A percentile compares a stretch with the other conserved stretches of the same genome.
These are phyloP conservation scores for Boulengeromyrus knoepffleri DNA, from an alignment of 2,113 vertebrate genomes.

Conservation along the genomic window DNA sequence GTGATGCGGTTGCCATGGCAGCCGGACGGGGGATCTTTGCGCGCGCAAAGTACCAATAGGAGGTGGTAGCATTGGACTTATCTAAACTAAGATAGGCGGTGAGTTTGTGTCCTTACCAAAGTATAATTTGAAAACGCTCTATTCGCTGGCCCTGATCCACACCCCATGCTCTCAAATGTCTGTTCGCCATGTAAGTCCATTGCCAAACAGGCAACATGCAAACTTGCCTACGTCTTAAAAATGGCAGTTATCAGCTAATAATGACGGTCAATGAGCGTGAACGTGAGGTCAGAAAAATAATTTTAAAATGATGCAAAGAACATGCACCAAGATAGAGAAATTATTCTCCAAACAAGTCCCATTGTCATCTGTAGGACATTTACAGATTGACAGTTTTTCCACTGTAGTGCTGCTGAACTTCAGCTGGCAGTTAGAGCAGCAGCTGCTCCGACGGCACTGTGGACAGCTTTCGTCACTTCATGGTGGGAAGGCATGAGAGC, in stretches of 20 bases:
- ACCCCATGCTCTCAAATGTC: not conserved
- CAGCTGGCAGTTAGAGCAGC: not conserved
- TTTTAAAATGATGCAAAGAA: not conserved
- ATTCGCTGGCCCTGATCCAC: not conserved
- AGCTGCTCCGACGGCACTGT: not conserved
- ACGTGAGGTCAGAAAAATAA: not conserved
- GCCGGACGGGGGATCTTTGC: constrained; percentile 25
- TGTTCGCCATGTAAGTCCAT: not conserved
- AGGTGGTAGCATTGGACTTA: not conserved
- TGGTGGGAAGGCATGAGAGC: too few species aligned
- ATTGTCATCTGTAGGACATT: not conserved
- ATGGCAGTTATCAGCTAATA: not conserved
- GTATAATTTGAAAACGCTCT: not conserved
- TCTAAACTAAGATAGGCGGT: not conserved
- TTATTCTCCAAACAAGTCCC: not conserved
- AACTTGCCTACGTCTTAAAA: not conserved
- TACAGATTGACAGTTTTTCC: not conserved
- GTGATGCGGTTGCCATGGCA: constrained; percentile 36
- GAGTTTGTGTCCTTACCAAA: not conserved
- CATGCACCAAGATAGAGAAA: not conserved
- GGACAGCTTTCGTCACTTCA: not conserved
- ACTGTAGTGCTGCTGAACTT: not conserved
- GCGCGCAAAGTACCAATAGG: constrained; percentile 34
- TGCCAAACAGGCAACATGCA: not conserved
- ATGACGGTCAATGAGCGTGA: not conserved